A percentile compares a stretch with the other conserved stretches of the same genome.
Conservation (phyloP, 1,140 invertebrate species). For the Hycleus cichorii region DNA sequence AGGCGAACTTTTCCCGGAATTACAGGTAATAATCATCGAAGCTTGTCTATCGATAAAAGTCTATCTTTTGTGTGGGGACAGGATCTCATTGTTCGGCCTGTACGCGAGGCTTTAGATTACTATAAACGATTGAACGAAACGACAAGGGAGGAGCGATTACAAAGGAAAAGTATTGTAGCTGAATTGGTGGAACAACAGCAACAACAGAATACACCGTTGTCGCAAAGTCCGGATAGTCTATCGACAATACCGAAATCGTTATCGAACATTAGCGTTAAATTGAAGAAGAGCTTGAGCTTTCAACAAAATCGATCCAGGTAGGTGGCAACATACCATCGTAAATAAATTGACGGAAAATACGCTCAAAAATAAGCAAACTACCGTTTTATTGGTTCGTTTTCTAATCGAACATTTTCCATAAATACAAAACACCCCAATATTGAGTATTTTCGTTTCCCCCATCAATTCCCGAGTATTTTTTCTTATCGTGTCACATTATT, state of each 20-base stretch:
- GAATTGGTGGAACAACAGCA: constrained; percentile 27
- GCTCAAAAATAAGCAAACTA: no score
- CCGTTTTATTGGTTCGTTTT: no score
- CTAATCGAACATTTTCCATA: no score
- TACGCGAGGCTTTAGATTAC: constrained; percentile 54
- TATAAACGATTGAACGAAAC: constrained; percentile 56
- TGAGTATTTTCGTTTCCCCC: no score
- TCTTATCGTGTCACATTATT: no score
- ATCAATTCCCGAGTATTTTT: no score
- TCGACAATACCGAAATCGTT: constrained; percentile 44
- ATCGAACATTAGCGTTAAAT: constrained; percentile 48
- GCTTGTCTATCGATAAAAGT: not conserved
- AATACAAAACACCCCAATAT: no score
- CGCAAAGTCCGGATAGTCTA: constrained; percentile 34
- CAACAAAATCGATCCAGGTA: constrained; percentile 39
- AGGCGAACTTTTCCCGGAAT: constrained; percentile 61
- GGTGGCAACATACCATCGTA: not conserved
- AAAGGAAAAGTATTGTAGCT: constrained; percentile 52
- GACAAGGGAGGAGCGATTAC: constrained; percentile 52
- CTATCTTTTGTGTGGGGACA: constrained; percentile 11
- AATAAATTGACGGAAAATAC: no score
- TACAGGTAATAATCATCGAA: constrained; percentile 48
- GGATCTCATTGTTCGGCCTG: constrained; percentile 48
- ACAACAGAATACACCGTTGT: constrained; percentile 32
- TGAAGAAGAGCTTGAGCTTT: constrained; percentile 40